Conservation (phyloP, 2,113 vertebrate species). For the Prietella phreatophila region DNA sequence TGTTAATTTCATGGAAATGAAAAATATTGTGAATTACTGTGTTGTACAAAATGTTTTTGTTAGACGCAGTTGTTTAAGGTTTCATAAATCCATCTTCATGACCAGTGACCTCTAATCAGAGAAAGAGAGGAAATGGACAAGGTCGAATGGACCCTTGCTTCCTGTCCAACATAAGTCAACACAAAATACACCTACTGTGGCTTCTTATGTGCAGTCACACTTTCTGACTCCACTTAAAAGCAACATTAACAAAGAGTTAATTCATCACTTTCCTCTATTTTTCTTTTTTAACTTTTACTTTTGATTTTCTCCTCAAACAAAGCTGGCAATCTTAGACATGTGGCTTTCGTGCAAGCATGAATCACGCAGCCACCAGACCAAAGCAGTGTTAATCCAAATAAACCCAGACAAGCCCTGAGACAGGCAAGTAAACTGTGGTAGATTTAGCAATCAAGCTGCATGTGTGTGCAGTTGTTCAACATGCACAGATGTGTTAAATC, state of each 20-base stretch:
- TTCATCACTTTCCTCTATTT: neutral
- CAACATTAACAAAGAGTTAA: neutral
- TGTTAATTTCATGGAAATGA: slow-evolving; percentile 3
- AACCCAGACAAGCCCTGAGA: slow-evolving; percentile 10
- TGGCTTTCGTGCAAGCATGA: slow-evolving; percentile 15
- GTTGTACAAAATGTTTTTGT: neutral
- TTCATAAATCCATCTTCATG: slow-evolving; percentile 7
- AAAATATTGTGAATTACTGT: neutral
- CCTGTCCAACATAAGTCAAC: slow-evolving; percentile 40
- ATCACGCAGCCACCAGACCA: neutral
- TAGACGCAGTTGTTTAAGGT: neutral
- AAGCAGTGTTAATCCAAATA: slow-evolving; percentile 34
- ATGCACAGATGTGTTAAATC: slow-evolving; percentile 16
- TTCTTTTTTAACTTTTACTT: neutral
- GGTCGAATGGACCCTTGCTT: slow-evolving; percentile 27
- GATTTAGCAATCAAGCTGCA: slow-evolving; percentile 1
- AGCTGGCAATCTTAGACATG: neutral
- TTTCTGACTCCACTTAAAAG: neutral
- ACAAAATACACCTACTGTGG: neutral
- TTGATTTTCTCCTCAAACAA: slow-evolving; percentile 5
- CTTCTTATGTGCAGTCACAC: neutral
- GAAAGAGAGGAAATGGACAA: slow-evolving; percentile 41
- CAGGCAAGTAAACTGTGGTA: slow-evolving; percentile 5
- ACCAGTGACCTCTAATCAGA: slow-evolving; percentile 29
- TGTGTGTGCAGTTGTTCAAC: slow-evolving; percentile 4